A percentile compares a stretch with the other conserved stretches of the same genome.
phyloP scores from a whole-genome alignment of 1,140 invertebrate genomes.

The Zaprionus nigranus region DNA sequence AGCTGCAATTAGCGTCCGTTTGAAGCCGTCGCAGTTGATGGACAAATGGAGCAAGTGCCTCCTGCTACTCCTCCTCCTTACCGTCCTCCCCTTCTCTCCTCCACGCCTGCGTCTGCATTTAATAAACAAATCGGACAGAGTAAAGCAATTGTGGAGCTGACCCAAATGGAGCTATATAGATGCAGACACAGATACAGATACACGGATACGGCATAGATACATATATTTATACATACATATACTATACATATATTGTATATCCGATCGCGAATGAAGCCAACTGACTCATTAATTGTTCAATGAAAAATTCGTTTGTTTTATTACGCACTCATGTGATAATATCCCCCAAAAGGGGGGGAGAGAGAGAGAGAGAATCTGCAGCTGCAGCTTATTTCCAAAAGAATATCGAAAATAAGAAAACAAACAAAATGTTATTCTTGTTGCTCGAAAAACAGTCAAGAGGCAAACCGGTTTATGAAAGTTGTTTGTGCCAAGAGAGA shows the following conservation, averaged over 20 bases:
- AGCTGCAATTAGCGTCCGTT: conserved; percentile 50
- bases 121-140: conserved; percentile 73
- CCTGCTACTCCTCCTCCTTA: neutral
- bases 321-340: conserved; percentile 7
- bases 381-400: neutral
- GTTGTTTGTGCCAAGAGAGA: conserved; percentile 29
- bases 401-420: neutral
- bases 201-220: conserved; percentile 1
- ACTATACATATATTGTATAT: neutral
- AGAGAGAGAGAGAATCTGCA: neutral
- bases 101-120: conserved; percentile 47
- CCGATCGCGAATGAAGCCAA: conserved; percentile 8
- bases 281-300: conserved; percentile 42
- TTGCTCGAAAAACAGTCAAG: neutral
- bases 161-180: conserved; percentile 48
- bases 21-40: conserved; percentile 36
- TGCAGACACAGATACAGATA: neutral
- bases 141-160: conserved; percentile 57
- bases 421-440: neutral
- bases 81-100: neutral
- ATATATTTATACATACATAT: too few relatives aligned
- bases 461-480: conserved; percentile 74
- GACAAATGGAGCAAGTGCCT: conserved; percentile 61
- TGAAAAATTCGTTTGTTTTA: conserved; percentile 23
- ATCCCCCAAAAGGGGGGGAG: neutral